Conservation (phyloP, 2,888 invertebrate species). For the Drosophila greeni region DNA sequence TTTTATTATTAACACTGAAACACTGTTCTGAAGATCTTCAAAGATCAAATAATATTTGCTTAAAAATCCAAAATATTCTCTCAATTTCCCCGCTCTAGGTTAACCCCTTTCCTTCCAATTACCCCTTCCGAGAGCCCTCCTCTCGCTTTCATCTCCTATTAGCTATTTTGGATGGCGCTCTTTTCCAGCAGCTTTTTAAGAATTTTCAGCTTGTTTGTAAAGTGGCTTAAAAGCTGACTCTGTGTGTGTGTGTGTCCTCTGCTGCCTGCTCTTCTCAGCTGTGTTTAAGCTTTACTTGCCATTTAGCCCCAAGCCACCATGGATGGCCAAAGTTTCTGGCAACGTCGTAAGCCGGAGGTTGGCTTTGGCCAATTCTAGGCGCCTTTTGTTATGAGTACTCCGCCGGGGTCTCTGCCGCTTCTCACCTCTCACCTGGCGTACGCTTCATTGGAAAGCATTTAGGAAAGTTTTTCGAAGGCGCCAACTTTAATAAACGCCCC, state of each 20-base stretch:
- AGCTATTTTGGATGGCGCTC: slow-evolving; percentile 31
- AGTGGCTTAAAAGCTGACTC: slow-evolving; percentile 60
- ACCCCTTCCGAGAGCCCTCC: not conserved
- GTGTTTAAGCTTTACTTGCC: slow-evolving; percentile 61
- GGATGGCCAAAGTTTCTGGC: slow-evolving; percentile 51
- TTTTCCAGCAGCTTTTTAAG: slow-evolving; percentile 32
- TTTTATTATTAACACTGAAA: not conserved
- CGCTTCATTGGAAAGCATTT: slow-evolving; percentile 64
- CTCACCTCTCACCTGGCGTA: slow-evolving; percentile 24
- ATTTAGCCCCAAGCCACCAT: slow-evolving; percentile 51
- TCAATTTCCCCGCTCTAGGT: too few species aligned
- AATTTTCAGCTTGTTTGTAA: slow-evolving; percentile 62
- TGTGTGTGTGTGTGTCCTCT: slow-evolving; percentile 3
- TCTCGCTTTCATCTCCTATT: slow-evolving; percentile 5
- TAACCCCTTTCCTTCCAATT: not conserved
- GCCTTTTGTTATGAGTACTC: slow-evolving; percentile 37
- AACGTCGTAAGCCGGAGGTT: slow-evolving; percentile 7
- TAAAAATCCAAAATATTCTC: not conserved
- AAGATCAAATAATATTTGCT: not conserved
- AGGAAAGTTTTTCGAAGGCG: slow-evolving; percentile 55
- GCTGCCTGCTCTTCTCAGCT: slow-evolving; percentile 5
- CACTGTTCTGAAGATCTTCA: not conserved
- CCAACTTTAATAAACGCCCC: slow-evolving; percentile 49
- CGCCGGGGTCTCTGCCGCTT: not conserved
- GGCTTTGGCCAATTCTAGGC: slow-evolving; percentile 23